Conservation (phyloP, 1,140 invertebrate species). For the Eupristina koningsbergeri region DNA sequence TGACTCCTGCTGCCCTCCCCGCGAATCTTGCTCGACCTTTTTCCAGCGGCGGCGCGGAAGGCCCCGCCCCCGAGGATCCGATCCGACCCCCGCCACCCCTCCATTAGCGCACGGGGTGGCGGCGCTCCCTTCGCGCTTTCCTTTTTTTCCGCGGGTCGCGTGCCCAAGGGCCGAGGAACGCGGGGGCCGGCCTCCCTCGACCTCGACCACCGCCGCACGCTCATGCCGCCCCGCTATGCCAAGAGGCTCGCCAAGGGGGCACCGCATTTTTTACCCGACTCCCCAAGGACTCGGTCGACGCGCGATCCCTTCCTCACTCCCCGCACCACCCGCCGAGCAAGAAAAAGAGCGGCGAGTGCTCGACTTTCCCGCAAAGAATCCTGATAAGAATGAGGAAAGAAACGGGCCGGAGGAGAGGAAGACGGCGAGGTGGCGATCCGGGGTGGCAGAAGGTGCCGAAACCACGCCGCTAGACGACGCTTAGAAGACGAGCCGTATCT, state of each 20-base stretch:
- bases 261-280: slow-evolving; percentile 67
- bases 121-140: background rate
- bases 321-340: background rate
- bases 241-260: slow-evolving; percentile 74
- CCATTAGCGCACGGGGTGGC: background rate
- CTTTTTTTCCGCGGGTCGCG: slow-evolving; percentile 27
- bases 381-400: background rate
- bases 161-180: background rate
- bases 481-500: slow-evolving; percentile 69
- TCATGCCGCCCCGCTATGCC: slow-evolving; percentile 70
- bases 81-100: background rate
- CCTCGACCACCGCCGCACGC: slow-evolving; percentile 63
- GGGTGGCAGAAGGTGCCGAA: background rate
- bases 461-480: slow-evolving; percentile 22
- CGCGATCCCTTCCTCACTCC: slow-evolving; percentile 35
- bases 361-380: too few species aligned
- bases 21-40: background rate
- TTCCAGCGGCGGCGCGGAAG: background rate
- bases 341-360: background rate
- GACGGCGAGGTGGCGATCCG: too few species aligned
- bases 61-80: slow-evolving; percentile 24
- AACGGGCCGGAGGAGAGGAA: background rate
- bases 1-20: background rate
- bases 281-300: slow-evolving; percentile 54
- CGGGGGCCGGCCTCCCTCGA: background rate